These are phyloP conservation scores for Matsumyia berberina DNA, from an alignment of 2,888 invertebrate species.

Conservation along the genomic window DNA sequence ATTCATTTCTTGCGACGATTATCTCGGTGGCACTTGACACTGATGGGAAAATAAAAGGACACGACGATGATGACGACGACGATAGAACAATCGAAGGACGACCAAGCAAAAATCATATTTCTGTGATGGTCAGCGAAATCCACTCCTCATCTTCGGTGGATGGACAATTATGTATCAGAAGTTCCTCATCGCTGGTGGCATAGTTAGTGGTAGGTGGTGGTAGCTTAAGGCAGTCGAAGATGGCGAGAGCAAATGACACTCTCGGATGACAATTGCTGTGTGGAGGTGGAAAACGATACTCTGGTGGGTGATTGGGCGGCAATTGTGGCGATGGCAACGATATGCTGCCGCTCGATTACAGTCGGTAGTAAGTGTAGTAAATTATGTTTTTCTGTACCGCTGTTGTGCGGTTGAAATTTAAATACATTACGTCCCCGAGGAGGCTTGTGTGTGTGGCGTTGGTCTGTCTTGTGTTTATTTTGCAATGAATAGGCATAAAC, in stretches of 20 bases:
- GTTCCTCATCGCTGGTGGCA: conserved; percentile 49
- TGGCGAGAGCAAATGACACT: conserved; percentile 45
- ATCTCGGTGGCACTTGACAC: conserved; percentile 65
- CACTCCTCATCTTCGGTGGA: conserved; percentile 32
- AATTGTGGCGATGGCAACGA: conserved; percentile 18
- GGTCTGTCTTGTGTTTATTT: conserved; percentile 41
- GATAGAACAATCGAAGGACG: conserved; percentile 37
- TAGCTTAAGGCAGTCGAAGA: conserved; percentile 46
- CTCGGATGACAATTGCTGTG: conserved; percentile 58
- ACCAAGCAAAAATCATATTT: conserved; percentile 46
- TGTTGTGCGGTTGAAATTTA: conserved; percentile 70
- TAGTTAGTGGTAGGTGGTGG: conserved; percentile 7
- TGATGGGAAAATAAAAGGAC: conserved; percentile 35
- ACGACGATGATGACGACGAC: conserved; percentile 4
- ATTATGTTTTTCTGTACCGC: conserved; percentile 63
- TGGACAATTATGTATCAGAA: conserved; percentile 28
- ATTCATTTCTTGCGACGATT: conserved; percentile 40
- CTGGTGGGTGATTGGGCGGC: conserved; percentile 69
- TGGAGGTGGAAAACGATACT: conserved; percentile 65
- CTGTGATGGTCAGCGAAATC: conserved; percentile 71
- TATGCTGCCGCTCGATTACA: conserved; percentile 23
- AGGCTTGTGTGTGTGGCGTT: neutral
- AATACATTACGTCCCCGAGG: conserved; percentile 64
- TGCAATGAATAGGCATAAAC: conserved; percentile 63
- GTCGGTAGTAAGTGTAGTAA: conserved; percentile 52